Evolutionary conservation across 2,797 vertebrate genomes (phyloP).

Genomic region (Leucoraja ocellata): DNA sequence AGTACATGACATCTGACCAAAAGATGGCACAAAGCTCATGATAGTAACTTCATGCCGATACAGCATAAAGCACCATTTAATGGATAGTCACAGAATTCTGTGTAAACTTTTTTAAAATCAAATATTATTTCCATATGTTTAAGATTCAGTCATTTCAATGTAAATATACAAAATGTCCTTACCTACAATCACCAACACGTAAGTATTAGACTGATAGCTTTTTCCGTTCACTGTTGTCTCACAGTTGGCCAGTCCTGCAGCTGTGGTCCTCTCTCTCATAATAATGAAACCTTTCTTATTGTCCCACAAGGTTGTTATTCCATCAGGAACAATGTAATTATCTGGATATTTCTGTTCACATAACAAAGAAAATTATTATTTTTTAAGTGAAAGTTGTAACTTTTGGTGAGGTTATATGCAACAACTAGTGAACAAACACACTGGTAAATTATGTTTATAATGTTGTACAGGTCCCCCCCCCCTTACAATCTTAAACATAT

Average conservation of each 20-base stretch:
- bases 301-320: constrained; percentile 79
- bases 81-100: neutral
- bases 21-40: too few relatives aligned
- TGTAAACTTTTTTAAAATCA: neutral
- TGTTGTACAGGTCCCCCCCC: too few relatives aligned
- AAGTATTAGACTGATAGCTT: constrained; percentile 80
- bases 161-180: constrained; percentile 52
- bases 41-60: neutral
- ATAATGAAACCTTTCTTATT: constrained; percentile 79
- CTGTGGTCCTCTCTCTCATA: constrained; percentile 81
- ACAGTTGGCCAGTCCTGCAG: constrained; percentile 79
- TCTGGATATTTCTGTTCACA: constrained; percentile 79
- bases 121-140: neutral
- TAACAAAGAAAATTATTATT: neutral
- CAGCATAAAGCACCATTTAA: neutral
- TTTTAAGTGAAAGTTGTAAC: neutral
- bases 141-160: neutral
- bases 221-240: constrained; percentile 77
- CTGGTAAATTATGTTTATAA: neutral
- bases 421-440: neutral
- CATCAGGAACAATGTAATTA: constrained; percentile 76
- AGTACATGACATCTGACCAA: neutral
- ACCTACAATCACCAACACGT: constrained; percentile 86
- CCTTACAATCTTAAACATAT: too few relatives aligned
- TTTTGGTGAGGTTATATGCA: neutral